phyloP scores from a whole-genome alignment of 2,113 vertebrate species.

The Thamnophis sirtalis region DNA sequence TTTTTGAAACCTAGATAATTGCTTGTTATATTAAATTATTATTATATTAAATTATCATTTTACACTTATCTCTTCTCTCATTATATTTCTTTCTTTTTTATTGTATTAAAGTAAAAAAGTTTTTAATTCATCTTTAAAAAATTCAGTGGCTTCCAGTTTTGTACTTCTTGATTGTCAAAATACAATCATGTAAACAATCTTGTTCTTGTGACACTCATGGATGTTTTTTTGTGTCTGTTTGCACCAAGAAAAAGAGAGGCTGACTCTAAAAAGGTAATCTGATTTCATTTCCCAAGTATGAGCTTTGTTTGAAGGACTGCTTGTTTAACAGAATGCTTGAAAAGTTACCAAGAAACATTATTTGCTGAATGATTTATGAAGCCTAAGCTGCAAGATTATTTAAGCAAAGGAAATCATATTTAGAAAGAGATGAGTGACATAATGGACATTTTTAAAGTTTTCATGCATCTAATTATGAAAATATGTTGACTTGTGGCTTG shows the following conservation, averaged over 20 bases:
- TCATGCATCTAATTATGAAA: constrained; percentile 37
- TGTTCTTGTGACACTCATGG: constrained; percentile 6
- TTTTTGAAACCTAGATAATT: not conserved
- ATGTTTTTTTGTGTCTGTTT: not conserved
- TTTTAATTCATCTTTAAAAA: not conserved
- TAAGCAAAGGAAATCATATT: constrained; percentile 41
- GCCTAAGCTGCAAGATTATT: not conserved
- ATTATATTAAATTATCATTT: not conserved
- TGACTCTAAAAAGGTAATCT: not conserved
- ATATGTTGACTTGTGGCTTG: constrained; percentile 27
- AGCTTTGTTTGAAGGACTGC: constrained; percentile 11
- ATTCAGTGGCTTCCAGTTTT: not conserved
- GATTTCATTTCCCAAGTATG: not conserved
- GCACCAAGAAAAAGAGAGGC: not conserved
- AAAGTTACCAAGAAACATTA: constrained; percentile 24
- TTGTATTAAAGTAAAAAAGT: not conserved
- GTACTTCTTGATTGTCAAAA: not conserved
- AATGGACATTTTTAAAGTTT: constrained; percentile 46
- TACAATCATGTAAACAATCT: not conserved
- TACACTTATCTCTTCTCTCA: not conserved
- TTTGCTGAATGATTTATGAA: not conserved
- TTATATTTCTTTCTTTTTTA: not conserved
- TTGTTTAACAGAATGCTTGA: constrained; percentile 11
- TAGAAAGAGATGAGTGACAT: constrained; percentile 27
- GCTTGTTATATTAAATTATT: not conserved